Conservation (phyloP, 2,888 invertebrate species). For the Branchellion lobata region DNA sequence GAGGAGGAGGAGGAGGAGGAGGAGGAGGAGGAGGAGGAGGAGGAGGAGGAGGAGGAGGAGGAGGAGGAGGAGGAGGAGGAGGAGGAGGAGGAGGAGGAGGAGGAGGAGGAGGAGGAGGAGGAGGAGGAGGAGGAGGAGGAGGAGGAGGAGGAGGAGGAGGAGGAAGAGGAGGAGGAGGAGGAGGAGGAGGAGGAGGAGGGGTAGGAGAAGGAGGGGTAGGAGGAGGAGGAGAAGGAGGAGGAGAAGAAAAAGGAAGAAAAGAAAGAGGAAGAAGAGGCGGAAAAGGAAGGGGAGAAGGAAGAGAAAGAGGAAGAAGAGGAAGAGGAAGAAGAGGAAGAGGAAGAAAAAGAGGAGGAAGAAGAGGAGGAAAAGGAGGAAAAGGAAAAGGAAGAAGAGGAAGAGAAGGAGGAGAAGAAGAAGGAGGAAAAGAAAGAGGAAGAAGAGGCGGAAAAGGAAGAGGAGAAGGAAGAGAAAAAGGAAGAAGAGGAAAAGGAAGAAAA, state of each 20-base stretch:
- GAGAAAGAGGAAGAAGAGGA: background rate
- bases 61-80: background rate
- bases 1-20: too few species aligned
- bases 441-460: too few species aligned
- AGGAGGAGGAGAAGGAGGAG: too few species aligned
- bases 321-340: background rate
- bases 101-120: slow-evolving; percentile 4
- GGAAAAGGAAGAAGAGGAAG: too few species aligned
- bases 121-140: slow-evolving; percentile 2
- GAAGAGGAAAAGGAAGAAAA: too few species aligned
- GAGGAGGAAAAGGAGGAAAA: background rate
- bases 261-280: too few species aligned
- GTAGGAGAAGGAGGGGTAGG: too few species aligned
- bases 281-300: background rate
- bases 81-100: slow-evolving; percentile 1
- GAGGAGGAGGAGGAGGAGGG: too few species aligned
- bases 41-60: background rate
- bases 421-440: too few species aligned
- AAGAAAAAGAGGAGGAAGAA: background rate
- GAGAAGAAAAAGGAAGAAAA: too few species aligned
- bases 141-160: background rate
- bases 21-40: background rate
- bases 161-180: background rate
- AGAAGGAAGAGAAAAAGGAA: too few species aligned
- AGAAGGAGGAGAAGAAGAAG: too few species aligned